Evolutionary conservation across 2,113 vertebrate species (phyloP).

Genomic region (Phodopus roborovskii): DNA sequence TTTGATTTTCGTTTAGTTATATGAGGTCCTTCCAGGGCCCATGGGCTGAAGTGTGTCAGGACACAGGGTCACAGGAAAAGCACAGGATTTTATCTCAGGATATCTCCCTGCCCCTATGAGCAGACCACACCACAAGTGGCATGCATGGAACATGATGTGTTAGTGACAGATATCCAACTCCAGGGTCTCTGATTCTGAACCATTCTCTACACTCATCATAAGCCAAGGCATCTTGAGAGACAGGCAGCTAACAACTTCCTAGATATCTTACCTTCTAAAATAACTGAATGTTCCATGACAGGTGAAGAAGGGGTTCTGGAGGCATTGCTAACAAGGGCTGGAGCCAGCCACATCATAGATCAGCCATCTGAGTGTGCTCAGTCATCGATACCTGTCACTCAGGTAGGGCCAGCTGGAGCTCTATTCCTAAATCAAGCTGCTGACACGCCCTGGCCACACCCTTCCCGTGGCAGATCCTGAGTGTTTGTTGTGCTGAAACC

Average conservation of each 20-base stretch:
- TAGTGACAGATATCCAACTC: accelerated
- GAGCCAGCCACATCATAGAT: background rate
- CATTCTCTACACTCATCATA: background rate
- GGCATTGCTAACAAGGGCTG: background rate
- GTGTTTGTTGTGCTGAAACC: background rate
- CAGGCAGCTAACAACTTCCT: background rate
- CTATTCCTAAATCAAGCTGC: too few relatives aligned
- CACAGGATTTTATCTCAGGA: background rate
- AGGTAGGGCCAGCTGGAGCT: background rate
- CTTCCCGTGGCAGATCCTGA: accelerated
- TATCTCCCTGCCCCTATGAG: background rate
- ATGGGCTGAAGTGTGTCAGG: accelerated
- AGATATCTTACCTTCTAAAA: too few relatives aligned
- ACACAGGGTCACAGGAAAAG: background rate
- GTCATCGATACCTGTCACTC: background rate
- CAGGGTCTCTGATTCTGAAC: background rate
- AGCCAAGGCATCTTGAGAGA: background rate
- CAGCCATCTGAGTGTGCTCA: background rate
- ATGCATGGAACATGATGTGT: background rate
- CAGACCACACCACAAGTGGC: background rate
- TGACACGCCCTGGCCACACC: accelerated
- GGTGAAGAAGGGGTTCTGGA: background rate
- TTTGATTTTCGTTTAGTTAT: too few relatives aligned
- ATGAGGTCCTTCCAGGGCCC: background rate
- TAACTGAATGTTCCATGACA: too few relatives aligned